Evolutionary conservation across 1,140 invertebrate species (phyloP).

Genomic region (Heliothis virescens): DNA sequence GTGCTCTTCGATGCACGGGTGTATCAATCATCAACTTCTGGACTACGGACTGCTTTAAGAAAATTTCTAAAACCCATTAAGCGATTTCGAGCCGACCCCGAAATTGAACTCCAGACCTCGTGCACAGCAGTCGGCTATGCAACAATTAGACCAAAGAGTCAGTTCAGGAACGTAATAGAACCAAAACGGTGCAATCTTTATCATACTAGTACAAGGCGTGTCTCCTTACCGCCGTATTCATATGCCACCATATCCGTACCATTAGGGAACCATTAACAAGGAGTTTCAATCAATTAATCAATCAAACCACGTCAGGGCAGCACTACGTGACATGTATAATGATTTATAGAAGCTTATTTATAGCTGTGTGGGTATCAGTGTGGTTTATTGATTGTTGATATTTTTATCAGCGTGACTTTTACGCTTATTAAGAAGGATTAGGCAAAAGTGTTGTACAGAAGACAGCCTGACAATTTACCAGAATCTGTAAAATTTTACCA

Average conservation of each 20-base stretch:
- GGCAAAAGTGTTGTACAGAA: too few relatives aligned
- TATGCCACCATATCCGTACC: slow-evolving; percentile 30
- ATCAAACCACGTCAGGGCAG: slow-evolving; percentile 45
- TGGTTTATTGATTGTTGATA: slow-evolving; percentile 12
- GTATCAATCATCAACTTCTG: too few relatives aligned
- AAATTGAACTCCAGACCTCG: too few relatives aligned
- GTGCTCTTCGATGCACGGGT: too few relatives aligned
- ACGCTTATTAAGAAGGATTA: not conserved
- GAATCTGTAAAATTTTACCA: too few relatives aligned
- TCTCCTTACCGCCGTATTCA: not conserved
- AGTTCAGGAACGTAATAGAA: not conserved
- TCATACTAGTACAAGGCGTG: not conserved
- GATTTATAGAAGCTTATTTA: slow-evolving; percentile 39
- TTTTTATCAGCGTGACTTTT: not conserved
- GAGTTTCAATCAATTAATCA: slow-evolving; percentile 47
- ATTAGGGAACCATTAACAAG: slow-evolving; percentile 47
- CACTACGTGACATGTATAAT: slow-evolving; percentile 38
- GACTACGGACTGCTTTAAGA: too few relatives aligned
- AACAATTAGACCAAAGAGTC: too few relatives aligned
- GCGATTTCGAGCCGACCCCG: too few relatives aligned
- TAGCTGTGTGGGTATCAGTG: slow-evolving; percentile 7
- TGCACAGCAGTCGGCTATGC: too few relatives aligned
- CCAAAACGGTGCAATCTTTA: slow-evolving; percentile 5
- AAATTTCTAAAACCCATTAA: too few relatives aligned
- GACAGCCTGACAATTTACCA: too few relatives aligned